These are phyloP conservation scores for Gobionotothen gibberifrons DNA, from an alignment of 2,797 vertebrate species.

Conservation along the genomic window DNA sequence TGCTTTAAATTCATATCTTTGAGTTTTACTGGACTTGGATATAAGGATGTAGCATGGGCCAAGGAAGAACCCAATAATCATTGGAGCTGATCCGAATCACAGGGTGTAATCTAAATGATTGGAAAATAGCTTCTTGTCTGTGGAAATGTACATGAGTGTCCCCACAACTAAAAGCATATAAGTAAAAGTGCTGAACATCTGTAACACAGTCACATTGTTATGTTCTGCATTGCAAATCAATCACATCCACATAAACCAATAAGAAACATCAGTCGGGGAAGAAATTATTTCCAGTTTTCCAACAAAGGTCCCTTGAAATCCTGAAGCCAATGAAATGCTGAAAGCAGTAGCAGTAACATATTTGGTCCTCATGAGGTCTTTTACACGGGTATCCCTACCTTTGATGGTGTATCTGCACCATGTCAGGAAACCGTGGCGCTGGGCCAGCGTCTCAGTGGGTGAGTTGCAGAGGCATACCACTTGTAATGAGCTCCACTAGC, in stretches of 20 bases:
- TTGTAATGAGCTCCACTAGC: slow-evolving; percentile 70
- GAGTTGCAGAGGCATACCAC: slow-evolving; percentile 45
- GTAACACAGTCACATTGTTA: background rate
- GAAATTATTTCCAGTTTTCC: slow-evolving; percentile 9
- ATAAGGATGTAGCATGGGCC: too few species aligned
- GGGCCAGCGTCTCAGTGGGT: slow-evolving; percentile 63
- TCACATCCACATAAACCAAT: slow-evolving; percentile 12
- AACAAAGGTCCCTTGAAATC: slow-evolving; percentile 24
- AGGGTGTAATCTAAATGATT: too few species aligned
- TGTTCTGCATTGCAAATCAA: slow-evolving; percentile 5
- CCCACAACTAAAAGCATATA: too few species aligned
- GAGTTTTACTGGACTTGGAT: background rate
- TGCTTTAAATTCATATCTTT: slow-evolving; percentile 14
- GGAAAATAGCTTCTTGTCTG: too few species aligned
- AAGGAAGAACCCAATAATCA: too few species aligned
- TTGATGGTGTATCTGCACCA: slow-evolving; percentile 68
- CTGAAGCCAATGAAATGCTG: slow-evolving; percentile 45
- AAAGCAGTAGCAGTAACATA: slow-evolving; percentile 36
- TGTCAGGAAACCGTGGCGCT: slow-evolving; percentile 52
- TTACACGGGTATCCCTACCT: slow-evolving; percentile 61
- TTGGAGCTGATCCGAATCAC: too few species aligned
- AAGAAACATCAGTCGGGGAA: background rate
- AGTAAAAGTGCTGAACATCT: slow-evolving; percentile 1
- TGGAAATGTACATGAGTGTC: too few species aligned
- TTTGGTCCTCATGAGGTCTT: slow-evolving; percentile 54